Conservation (phyloP, 1,140 invertebrate species). For the Caenorhabditis tropicalis region DNA sequence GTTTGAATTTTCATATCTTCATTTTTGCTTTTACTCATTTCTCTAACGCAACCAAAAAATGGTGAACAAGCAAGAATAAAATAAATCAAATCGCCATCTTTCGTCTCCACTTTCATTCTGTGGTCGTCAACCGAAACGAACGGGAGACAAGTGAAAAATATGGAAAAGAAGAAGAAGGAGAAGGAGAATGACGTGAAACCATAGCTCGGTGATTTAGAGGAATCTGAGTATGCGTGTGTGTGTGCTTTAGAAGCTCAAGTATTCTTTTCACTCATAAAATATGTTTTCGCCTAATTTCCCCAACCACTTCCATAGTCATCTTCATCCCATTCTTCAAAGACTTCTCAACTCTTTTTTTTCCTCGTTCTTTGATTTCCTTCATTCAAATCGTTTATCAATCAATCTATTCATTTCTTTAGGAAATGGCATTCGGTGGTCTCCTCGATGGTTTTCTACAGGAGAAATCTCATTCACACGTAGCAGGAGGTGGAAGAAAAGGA, state of each 20-base stretch:
- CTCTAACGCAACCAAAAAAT: background rate
- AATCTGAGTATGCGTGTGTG: background rate
- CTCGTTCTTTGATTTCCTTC: background rate
- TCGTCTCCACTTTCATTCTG: too few relatives aligned
- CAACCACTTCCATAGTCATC: background rate
- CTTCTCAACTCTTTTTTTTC: too few relatives aligned
- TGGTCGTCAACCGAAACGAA: background rate
- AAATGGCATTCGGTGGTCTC: conserved; percentile 49
- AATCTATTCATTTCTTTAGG: background rate
- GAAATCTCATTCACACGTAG: conserved; percentile 17
- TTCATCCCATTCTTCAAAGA: too few relatives aligned
- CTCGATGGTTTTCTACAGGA: conserved; percentile 46
- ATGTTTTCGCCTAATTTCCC: conserved; percentile 28
- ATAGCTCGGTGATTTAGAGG: background rate
- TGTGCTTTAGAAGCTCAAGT: too few relatives aligned
- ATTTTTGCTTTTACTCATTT: background rate
- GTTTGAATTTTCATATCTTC: background rate
- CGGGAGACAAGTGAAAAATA: background rate
- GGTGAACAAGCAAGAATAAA: background rate
- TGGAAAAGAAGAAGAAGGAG: background rate
- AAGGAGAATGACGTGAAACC: background rate
- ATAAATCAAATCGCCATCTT: conserved; percentile 19
- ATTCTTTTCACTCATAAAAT: conserved; percentile 24
- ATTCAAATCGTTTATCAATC: background rate
- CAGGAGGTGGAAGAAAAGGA: conserved; percentile 3